Percentiles rank a stretch among this genome's conserved stretches.
These are phyloP conservation scores for Colaptes auratus DNA, from an alignment of 2,113 vertebrate genomes.

Conservation along the genomic window DNA sequence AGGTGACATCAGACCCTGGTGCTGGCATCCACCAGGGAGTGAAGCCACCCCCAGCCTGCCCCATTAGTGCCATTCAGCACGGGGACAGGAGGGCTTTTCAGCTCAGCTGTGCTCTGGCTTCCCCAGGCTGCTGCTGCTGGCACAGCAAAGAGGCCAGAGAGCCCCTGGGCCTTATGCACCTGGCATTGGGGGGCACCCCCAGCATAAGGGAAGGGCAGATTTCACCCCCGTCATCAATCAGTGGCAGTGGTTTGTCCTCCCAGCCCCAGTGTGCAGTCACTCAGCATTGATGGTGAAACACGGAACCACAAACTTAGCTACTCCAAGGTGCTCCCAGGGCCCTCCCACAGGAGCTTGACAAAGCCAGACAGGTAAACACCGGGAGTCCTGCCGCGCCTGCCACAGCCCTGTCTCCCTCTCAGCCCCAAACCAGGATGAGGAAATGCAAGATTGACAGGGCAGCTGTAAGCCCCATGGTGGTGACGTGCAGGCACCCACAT, in stretches of 20 bases:
- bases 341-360: rapidly evolving
- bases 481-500: neutral
- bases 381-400: rapidly evolving
- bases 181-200: rapidly evolving
- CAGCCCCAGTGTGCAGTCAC: rapidly evolving
- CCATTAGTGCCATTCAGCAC: rapidly evolving
- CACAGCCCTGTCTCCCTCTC: neutral
- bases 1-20: neutral
- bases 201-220: neutral
- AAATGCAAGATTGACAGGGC: neutral
- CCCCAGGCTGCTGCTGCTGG: neutral
- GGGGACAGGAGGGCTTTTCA: rapidly evolving
- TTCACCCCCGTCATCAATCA: neutral
- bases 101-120: neutral
- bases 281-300: neutral
- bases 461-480: neutral
- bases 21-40: neutral
- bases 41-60: neutral
- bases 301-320: neutral
- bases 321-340: neutral
- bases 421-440: rapidly evolving
- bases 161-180: rapidly evolving
- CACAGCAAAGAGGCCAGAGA: neutral
- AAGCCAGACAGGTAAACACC: neutral
- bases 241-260: rapidly evolving